phyloP scores from a whole-genome alignment of 2,113 vertebrate genomes.

The Rhegmatorhina hoffmannsi region DNA sequence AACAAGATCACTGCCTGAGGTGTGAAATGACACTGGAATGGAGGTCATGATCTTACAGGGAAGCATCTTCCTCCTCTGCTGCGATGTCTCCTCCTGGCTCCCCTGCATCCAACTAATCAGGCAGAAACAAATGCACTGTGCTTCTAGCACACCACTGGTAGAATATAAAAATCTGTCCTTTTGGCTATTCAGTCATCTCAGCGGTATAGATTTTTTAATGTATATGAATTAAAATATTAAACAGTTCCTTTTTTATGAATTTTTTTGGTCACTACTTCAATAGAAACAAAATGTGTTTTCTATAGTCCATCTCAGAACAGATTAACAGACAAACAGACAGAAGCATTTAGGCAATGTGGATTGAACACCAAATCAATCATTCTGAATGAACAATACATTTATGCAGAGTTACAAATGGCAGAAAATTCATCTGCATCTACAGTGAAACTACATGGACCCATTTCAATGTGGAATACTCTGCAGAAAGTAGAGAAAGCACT shows the following conservation, averaged over 20 bases:
- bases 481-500: not conserved
- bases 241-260: not conserved
- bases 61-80: constrained; percentile 30
- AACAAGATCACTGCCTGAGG: constrained; percentile 70
- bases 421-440: not conserved
- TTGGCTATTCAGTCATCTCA: not conserved
- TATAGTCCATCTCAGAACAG: not conserved
- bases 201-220: not conserved
- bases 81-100: not conserved
- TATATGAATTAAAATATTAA: constrained; percentile 27
- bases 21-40: constrained; percentile 65
- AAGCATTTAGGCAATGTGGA: constrained; percentile 17
- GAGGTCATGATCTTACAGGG: constrained; percentile 54
- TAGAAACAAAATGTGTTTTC: not conserved
- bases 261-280: not conserved
- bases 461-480: constrained; percentile 4
- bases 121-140: not conserved
- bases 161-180: constrained; percentile 33
- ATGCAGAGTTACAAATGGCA: not conserved
- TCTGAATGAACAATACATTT: constrained; percentile 42
- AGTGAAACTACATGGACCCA: not conserved
- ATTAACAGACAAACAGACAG: constrained; percentile 19
- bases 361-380: constrained; percentile 33
- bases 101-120: constrained; percentile 9
- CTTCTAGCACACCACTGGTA: constrained; percentile 21